phyloP scores from a whole-genome alignment of 2,113 vertebrate genomes.

The Penelope pileata region DNA sequence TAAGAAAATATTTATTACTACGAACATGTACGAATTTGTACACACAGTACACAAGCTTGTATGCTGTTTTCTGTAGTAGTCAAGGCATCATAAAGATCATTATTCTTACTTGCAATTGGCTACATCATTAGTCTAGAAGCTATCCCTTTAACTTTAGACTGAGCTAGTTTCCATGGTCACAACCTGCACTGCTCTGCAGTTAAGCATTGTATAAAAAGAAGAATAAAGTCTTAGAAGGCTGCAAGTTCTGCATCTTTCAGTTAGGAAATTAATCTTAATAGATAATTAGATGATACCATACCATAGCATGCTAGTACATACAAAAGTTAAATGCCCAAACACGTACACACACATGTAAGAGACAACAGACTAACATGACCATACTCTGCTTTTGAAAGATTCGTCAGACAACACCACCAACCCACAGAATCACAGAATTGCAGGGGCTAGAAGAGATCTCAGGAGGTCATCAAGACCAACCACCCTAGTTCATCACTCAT shows the following conservation, averaged over 20 bases:
- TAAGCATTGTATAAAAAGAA: neutral
- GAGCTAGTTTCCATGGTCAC: neutral
- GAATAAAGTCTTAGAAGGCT: neutral
- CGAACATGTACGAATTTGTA: neutral
- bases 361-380: neutral
- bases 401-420: conserved; percentile 34
- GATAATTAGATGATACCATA: neutral
- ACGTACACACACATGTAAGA: neutral
- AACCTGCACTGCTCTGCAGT: neutral
- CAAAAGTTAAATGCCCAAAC: neutral
- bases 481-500: conserved; percentile 34
- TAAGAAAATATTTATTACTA: neutral
- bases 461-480: too few relatives aligned
- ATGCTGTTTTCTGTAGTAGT: neutral
- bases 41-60: neutral
- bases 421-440: too few relatives aligned
- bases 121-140: neutral
- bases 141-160: neutral
- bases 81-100: neutral
- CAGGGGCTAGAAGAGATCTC: too few relatives aligned
- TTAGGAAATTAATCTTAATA: neutral
- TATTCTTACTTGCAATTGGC: neutral
- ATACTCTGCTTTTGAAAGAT: neutral
- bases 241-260: neutral
- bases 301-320: neutral